Conservation (phyloP, 2,113 vertebrate species). For the Pseudois nayaur region DNA sequence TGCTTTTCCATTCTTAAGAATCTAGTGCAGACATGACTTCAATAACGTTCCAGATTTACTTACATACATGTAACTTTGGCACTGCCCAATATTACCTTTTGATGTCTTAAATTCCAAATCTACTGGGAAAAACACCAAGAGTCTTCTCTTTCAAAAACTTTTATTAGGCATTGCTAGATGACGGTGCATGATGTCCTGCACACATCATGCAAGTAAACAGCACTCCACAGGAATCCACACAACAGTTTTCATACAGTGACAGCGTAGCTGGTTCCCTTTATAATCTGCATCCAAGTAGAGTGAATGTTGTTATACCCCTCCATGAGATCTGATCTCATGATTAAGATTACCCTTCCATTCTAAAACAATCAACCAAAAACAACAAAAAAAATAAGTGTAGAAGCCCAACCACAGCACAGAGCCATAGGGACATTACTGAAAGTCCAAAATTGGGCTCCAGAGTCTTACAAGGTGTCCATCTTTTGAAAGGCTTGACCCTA, state of each 20-base stretch:
- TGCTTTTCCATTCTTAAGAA: not conserved
- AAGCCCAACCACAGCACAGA: slow-evolving; percentile 15
- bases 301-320: slow-evolving; percentile 36
- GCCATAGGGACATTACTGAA: slow-evolving; percentile 6
- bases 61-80: not conserved
- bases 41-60: not conserved
- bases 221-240: slow-evolving; percentile 56
- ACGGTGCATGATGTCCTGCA: slow-evolving; percentile 43
- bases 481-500: slow-evolving; percentile 51
- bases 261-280: slow-evolving; percentile 6
- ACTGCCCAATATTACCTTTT: not conserved
- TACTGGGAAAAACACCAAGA: slow-evolving; percentile 41
- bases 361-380: slow-evolving; percentile 16
- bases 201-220: slow-evolving; percentile 59
- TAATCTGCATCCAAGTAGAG: slow-evolving; percentile 30
- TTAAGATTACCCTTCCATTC: slow-evolving; percentile 56
- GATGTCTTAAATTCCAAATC: not conserved
- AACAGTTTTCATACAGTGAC: slow-evolving; percentile 33
- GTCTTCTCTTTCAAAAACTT: slow-evolving; percentile 67
- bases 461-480: slow-evolving; percentile 39
- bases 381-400: not conserved
- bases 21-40: not conserved
- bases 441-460: slow-evolving; percentile 65
- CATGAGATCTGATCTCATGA: slow-evolving; percentile 19
- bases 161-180: slow-evolving; percentile 79